Conservation (phyloP, 2,113 vertebrate species). For the Progne subis region DNA sequence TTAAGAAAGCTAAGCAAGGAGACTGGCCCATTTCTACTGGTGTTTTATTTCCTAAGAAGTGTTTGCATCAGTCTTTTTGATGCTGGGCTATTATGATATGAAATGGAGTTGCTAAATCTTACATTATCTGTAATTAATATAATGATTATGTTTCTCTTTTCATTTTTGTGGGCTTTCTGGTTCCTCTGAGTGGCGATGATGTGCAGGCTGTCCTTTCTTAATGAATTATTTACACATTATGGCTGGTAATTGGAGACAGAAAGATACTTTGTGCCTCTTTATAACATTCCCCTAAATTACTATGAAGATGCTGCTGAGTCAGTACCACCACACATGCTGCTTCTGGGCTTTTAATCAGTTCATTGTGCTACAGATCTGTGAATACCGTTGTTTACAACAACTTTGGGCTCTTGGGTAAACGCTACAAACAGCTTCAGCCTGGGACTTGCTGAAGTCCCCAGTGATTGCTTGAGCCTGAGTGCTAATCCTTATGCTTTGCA, state of each 20-base stretch:
- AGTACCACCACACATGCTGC: rapidly evolving
- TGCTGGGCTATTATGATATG: background rate
- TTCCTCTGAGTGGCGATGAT: background rate
- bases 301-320: background rate
- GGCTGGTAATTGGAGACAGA: background rate
- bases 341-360: background rate
- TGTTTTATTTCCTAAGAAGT: background rate
- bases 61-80: background rate
- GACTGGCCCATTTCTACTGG: background rate
- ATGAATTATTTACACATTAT: conserved; percentile 15
- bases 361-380: background rate
- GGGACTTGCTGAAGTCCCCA: background rate
- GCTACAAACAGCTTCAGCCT: background rate
- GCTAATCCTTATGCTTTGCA: background rate
- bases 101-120: background rate
- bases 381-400: background rate
- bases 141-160: background rate
- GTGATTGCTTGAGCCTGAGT: rapidly evolving
- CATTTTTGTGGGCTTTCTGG: conserved; percentile 9
- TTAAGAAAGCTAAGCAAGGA: background rate
- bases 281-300: background rate
- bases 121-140: conserved; percentile 17
- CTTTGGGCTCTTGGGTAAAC: background rate
- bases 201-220: background rate
- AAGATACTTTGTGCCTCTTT: background rate